These are phyloP conservation scores for Tetranychus urticae DNA, from an alignment of 1,140 invertebrate species.

Conservation along the genomic window DNA sequence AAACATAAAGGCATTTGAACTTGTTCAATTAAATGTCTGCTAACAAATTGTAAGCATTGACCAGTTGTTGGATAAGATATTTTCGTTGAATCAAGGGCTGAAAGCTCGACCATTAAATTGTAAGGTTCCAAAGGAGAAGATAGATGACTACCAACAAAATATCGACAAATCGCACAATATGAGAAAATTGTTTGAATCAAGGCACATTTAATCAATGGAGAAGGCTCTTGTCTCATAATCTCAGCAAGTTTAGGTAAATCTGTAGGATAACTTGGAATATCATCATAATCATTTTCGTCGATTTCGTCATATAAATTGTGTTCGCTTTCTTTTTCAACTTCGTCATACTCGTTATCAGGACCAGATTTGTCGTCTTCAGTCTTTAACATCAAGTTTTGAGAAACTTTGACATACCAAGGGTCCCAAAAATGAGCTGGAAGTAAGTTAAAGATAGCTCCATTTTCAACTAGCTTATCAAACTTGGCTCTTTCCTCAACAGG, in stretches of 20 bases:
- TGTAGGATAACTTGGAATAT: not conserved
- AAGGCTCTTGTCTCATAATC: not conserved
- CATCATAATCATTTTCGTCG: not conserved
- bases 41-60: not conserved
- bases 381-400: too few relatives aligned
- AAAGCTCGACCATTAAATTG: not conserved
- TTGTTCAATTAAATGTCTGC: not conserved
- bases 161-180: not conserved
- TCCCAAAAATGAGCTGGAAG: not conserved
- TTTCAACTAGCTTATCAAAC: not conserved
- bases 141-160: not conserved
- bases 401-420: not conserved
- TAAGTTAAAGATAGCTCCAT: not conserved
- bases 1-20: not conserved
- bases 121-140: not conserved
- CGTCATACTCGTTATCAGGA: not conserved
- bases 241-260: not conserved
- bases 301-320: too few relatives aligned
- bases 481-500: not conserved
- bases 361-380: not conserved
- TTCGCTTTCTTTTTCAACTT: too few relatives aligned
- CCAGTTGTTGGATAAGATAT: not conserved
- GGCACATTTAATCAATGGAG: not conserved
- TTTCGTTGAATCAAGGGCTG: too few relatives aligned
- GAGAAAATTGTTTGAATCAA: not conserved